Evolutionary conservation across 1,140 invertebrate genomes (phyloP).

Genomic region (Stegodyphus dumicola): DNA sequence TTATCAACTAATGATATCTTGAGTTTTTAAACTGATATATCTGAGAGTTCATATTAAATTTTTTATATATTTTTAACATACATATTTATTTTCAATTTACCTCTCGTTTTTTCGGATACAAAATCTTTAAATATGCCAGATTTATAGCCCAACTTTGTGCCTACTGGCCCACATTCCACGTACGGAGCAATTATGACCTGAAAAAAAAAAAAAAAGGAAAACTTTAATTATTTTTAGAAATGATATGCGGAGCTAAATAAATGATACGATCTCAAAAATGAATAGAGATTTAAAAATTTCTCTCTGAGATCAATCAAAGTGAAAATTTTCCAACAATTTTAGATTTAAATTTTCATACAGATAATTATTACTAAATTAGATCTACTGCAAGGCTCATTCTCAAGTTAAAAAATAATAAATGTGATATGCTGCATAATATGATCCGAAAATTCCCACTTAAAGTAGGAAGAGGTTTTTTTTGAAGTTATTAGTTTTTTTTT

Average conservation of each 20-base stretch:
- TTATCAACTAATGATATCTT: no score
- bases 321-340: neutral
- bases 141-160: conserved; percentile 37
- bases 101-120: conserved; percentile 50
- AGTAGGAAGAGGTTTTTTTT: no score
- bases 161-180: neutral
- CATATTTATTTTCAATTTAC: neutral
- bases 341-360: neutral
- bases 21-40: no score
- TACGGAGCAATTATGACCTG: neutral
- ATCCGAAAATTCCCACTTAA: no score
- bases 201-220: neutral
- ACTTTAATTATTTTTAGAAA: neutral
- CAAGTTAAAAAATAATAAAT: no score
- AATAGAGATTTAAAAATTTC: neutral
- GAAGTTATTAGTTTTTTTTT: no score
- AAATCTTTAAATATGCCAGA: conserved; percentile 48
- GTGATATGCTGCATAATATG: no score
- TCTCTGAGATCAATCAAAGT: neutral
- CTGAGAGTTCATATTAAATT: no score
- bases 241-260: neutral
- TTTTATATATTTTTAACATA: no score
- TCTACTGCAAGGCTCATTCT: no score
- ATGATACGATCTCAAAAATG: neutral
- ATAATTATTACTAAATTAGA: neutral